These are phyloP conservation scores for Carduelis carduelis DNA, from an alignment of 2,797 vertebrate species.

Conservation along the genomic window DNA sequence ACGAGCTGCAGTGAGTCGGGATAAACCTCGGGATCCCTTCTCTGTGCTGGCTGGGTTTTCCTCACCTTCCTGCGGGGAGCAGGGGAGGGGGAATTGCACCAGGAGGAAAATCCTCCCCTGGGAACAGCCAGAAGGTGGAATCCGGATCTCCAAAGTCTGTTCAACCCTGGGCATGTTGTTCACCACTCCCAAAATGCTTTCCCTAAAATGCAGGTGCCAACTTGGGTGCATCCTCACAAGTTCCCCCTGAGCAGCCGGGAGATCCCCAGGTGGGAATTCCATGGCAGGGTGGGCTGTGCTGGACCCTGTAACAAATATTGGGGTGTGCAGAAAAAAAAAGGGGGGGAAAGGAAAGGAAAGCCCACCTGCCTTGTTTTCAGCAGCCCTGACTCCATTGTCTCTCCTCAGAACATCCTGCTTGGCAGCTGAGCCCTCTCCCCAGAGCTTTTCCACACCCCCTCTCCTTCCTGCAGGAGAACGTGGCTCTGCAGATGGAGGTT, in stretches of 20 bases:
- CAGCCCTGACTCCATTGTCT: not conserved
- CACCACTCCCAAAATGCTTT: not conserved
- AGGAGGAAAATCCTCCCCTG: not conserved
- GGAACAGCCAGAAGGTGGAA: not conserved
- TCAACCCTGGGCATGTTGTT: accelerated
- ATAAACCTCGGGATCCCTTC: not conserved
- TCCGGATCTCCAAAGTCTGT: no score
- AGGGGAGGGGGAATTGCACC: not conserved
- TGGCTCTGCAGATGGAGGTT: constrained; percentile 12
- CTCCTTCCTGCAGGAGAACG: constrained; percentile 23
- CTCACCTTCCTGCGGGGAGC: not conserved
- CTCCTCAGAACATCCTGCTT: constrained; percentile 18
- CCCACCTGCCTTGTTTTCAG: not conserved
- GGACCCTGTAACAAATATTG: not conserved
- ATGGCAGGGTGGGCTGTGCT: not conserved
- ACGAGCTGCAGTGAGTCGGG: not conserved
- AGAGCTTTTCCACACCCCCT: constrained; percentile 9
- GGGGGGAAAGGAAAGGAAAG: accelerated
- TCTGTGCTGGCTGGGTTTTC: not conserved
- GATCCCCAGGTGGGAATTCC: not conserved
- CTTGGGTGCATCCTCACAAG: not conserved
- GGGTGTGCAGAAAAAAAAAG: no score
- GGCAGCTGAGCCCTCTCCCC: not conserved
- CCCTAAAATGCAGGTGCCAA: not conserved
- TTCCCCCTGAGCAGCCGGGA: accelerated